phyloP scores from a whole-genome alignment of 2,113 vertebrate genomes.

The Herpetotheres cachinnans region DNA sequence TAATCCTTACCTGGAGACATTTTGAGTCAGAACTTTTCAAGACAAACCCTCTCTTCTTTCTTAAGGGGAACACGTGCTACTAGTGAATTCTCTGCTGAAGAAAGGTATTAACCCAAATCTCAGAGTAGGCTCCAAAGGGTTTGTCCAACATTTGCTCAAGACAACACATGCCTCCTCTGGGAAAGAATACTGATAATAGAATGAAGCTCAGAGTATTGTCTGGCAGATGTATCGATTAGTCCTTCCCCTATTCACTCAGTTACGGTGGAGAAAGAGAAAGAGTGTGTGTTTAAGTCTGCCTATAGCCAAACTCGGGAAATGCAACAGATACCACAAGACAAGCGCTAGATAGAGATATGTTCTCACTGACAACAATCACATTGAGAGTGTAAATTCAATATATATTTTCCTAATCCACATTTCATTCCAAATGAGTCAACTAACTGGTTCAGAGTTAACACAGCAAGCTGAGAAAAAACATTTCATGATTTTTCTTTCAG shows the following conservation, averaged over 20 bases:
- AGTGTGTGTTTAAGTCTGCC: fast-evolving
- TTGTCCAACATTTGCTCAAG: background rate
- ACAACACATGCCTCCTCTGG: background rate
- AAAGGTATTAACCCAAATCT: background rate
- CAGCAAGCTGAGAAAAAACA: background rate
- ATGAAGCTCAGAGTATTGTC: background rate
- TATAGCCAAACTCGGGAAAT: background rate
- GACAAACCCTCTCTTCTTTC: background rate
- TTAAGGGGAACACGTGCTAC: fast-evolving
- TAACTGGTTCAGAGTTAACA: background rate
- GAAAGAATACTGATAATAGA: background rate
- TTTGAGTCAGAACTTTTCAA: background rate
- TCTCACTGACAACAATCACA: background rate
- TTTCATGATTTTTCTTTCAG: background rate
- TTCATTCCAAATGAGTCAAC: background rate
- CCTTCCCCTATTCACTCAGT: background rate
- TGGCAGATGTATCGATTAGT: background rate
- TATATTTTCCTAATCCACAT: background rate
- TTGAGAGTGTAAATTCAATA: background rate
- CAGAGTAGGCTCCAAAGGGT: background rate
- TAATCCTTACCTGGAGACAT: background rate
- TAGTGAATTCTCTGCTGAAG: background rate
- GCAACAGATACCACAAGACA: background rate
- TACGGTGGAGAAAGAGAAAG: background rate
- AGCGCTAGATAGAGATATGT: background rate